Base-by-base conservation (phyloP, 1,140 invertebrate genomes). In the Aphidius gifuensis region DNA sequence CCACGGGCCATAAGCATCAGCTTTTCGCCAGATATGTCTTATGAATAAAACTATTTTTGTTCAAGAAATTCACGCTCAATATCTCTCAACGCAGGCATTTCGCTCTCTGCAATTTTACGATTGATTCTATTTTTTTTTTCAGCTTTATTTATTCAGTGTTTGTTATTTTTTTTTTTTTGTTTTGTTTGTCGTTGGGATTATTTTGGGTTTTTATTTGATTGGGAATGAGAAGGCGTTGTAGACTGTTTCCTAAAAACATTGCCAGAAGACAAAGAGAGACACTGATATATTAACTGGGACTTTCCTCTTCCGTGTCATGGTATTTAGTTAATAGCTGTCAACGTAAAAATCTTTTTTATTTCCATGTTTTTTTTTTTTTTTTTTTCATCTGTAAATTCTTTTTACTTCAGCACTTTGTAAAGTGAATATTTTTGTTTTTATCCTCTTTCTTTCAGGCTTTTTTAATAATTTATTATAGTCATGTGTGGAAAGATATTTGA, bases 1-100 rank as follows among this genome's bases (percentile, higher is more conserved):
- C 73, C 73, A 75, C 74, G 74, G 76, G 66, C 77, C 70, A 72
- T 70, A 70, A 70, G 70, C 73, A 66, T 62, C 68, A 65, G 77
- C 76, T 75, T 79, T 73, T 71, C 53, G 6, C 48, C 48, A 16
- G 21, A 16, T 38, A 39, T 38, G 5, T 16, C 40, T 23, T 54
- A 53, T 32, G 23, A 32, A 32, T 32, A 76, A 77, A 76, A 69
- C 74, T 72, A 60, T 77, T 79, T 79, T 74, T 79, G 79, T 80
- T 79, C 79, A 73, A 69, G 74, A 73, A 69, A 58, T 23, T 38
- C 44, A 39, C 42, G 47, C 49, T 65, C 47, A 59, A 40, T 62
- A 61, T 46, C 21, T 65, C 40, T 65, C 32, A 44, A 9, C 53
- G n/a, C 47, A 2, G 9, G 23, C 44, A 32, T 16, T 44, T 51